Evolutionary conservation across 2,888 invertebrate genomes (phyloP), one percentile per base, ranked within the genome.

Genomic region (Aphrophora alni): DNA sequence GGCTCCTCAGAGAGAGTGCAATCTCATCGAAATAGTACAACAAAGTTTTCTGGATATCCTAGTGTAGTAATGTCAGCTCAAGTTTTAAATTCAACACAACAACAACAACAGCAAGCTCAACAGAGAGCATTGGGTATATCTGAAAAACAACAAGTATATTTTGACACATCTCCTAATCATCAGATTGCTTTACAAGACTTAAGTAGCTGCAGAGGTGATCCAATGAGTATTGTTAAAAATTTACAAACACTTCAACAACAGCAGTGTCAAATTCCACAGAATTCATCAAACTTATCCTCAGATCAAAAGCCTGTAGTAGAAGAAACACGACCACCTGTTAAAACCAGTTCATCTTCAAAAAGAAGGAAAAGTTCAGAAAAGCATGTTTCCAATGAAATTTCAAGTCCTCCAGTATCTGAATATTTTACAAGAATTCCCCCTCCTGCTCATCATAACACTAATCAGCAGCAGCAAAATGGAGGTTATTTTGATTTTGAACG

Each of bases 401-500:
- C 59, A 70, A 71, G 26, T 26, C 27, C 89, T 84, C 87, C 89
- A 2, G 83, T 82, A 85, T 91, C 80, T 59, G 89, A 89, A 79
- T 90, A 90, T 87, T 88, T 90, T 82, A 89, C 90, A 85, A 90
- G 94, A 86, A 92, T 93, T 84, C 93, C 93, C 82, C 94, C 94
- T 8, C 94, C 94, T 24, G 94, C 94, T 4, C 94, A 94, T 86
- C 93, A 82, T 77, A 84, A 85, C 77, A 73, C 73, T 73, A 68
- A 76, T 90, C 90, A 85, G 26, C 86, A 86, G 80, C 91, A 91
- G 85, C 92, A 92, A 86, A 93, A 93, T 87, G 92, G 92, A 83
- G 92, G 92, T 77, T 95, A 94, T 87, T 94, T 94, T 86, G 95
- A 95, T 87, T 94, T 95, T 86, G 95, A 94, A 86, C 90, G 95